Evolutionary conservation across 1,140 invertebrate genomes (phyloP).

Genomic region (Calephelis virginiensis): DNA sequence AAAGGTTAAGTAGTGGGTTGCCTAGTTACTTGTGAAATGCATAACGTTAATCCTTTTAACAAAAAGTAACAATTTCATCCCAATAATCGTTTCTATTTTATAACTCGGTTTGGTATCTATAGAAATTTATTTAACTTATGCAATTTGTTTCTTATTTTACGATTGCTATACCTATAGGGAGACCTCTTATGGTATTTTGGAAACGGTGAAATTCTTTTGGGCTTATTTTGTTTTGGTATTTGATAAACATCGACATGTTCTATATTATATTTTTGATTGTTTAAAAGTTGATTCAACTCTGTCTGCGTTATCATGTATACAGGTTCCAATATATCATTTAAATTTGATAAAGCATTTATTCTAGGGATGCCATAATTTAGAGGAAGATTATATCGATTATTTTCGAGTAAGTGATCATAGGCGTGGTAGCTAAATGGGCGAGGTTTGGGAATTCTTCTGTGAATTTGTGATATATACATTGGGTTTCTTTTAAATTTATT

Average conservation of each 20-base stretch:
- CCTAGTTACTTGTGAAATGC: too few species aligned
- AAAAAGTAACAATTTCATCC: too few species aligned
- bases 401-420: conserved; percentile 20
- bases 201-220: conserved; percentile 27
- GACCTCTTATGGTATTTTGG: conserved; percentile 45
- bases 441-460: conserved; percentile 2
- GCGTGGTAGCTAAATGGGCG: conserved; percentile 18
- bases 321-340: conserved; percentile 43
- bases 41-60: too few species aligned
- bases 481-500: conserved; percentile 5
- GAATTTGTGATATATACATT: conserved; percentile 7
- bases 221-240: conserved; percentile 36
- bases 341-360: conserved; percentile 30
- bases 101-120: background rate
- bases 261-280: conserved; percentile 60
- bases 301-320: conserved; percentile 59
- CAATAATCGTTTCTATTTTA: background rate
- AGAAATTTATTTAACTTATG: conserved; percentile 45
- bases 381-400: conserved; percentile 21
- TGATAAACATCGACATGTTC: conserved; percentile 63
- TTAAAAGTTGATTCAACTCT: conserved; percentile 54
- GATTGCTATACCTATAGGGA: conserved; percentile 38
- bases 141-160: conserved; percentile 43
- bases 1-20: too few species aligned
- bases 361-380: conserved; percentile 29